These are phyloP conservation scores for Lepisosteus oculatus DNA, from an alignment of 2,113 vertebrate species.

Conservation along the genomic window DNA sequence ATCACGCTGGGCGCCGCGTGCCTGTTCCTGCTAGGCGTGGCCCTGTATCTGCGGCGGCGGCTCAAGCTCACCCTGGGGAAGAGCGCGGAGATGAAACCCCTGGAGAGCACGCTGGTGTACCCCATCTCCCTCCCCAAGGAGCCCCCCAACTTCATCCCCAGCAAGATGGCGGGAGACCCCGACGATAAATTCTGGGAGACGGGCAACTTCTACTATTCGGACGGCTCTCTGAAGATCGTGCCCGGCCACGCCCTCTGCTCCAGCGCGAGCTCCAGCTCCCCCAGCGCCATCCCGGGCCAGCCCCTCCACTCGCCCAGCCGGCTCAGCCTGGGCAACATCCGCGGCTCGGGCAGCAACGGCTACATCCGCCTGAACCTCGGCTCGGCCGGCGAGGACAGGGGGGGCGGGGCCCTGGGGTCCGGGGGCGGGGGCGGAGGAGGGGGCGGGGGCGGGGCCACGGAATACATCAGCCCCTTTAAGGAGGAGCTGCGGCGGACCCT, in stretches of 20 bases:
- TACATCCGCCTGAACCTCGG: slow-evolving; percentile 91
- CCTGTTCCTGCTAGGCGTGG: slow-evolving; percentile 74
- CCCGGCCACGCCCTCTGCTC: slow-evolving; percentile 82
- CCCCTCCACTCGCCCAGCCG: slow-evolving; percentile 87
- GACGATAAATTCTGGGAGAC: slow-evolving; percentile 94
- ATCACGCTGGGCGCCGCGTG: slow-evolving; percentile 83
- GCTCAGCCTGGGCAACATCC: slow-evolving; percentile 84
- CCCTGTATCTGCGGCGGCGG: slow-evolving; percentile 81
- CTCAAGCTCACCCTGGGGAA: slow-evolving; percentile 83
- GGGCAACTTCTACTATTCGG: slow-evolving; percentile 89
- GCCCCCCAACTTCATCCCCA: slow-evolving; percentile 80
- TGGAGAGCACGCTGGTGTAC: slow-evolving; percentile 89
- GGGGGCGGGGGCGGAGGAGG: slow-evolving; percentile 70
- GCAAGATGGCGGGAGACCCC: slow-evolving; percentile 67
- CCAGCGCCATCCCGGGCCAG: slow-evolving; percentile 85
- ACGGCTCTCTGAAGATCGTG: slow-evolving; percentile 93
- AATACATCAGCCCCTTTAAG: slow-evolving; percentile 71
- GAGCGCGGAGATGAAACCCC: slow-evolving; percentile 75
- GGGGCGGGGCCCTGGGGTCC: slow-evolving; percentile 64
- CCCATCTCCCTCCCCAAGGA: slow-evolving; percentile 91
- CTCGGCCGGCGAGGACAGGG: slow-evolving; percentile 76
- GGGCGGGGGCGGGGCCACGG: slow-evolving; percentile 57
- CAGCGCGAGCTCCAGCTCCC: slow-evolving; percentile 62
- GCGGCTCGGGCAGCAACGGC: slow-evolving; percentile 87
- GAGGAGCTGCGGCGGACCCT: slow-evolving; percentile 72